Evolutionary conservation across 2,797 vertebrate species (phyloP), one percentile per base, ranked within the genome.

Genomic region (Limosa lapponica): DNA sequence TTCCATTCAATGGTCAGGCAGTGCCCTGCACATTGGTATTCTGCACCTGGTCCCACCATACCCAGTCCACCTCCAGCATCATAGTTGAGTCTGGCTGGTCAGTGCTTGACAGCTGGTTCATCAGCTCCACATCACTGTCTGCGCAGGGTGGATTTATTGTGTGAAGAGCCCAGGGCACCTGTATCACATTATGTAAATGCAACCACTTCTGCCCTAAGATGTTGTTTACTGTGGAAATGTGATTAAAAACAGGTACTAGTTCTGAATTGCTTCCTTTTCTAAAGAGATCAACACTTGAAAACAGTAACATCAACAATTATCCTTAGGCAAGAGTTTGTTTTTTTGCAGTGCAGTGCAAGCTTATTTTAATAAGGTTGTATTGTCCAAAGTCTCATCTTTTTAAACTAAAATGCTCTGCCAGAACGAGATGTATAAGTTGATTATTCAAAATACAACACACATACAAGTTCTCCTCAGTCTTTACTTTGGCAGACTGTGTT

Each of bases 41-140:
- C 66, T 71, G 86, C 95, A 95, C 93, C 97, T 97, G 96, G 61
- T 96, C 88, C 93, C 90, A 91, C 67, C 85, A 41, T 58, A 52
- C 46, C 87, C 79, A 82, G 46, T 95, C 73, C 91, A 82, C n/a
- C 85, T 20, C 44, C 70, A 54, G 89, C 37, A 32, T 19, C 48
- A 8, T 27, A 34, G 91, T 52, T 82, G 89, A 90, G 73, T 37
- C 82, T 97, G 93, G 82, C 89, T 91, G 36, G 58, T 77, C 85
- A 52, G 25, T 43, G 94, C 82, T 94, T 61, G 74, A 81, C 96
- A 98, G 92, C 95, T 97, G 97, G 89, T 87, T 71, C 78, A 72
- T 96, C 77, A 28, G 48, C 92, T 90, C 67, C 90, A 69, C 84
- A 54, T 66, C 84, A 34, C 34, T 86, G 91, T 93, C 89, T 77